These are phyloP conservation scores for Nasonia oneida DNA, from an alignment of 2,888 invertebrate genomes.

Conservation along the genomic window DNA sequence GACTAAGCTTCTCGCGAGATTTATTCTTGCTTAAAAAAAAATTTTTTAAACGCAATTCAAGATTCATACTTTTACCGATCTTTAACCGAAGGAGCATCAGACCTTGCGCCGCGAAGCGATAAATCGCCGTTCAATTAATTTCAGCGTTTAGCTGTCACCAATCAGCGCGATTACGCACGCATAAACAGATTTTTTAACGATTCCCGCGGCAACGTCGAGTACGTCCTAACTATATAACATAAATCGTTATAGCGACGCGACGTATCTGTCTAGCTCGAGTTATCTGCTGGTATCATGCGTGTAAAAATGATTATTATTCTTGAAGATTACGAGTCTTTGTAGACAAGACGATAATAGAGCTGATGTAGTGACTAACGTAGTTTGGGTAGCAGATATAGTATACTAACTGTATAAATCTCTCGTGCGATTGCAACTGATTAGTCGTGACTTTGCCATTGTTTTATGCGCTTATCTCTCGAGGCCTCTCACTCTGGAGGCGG, in stretches of 20 bases:
- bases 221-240: not conserved
- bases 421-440: slow-evolving; percentile 1
- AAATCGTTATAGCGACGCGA: not conserved
- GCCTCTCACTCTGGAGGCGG: not conserved
- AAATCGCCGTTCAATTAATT: not conserved
- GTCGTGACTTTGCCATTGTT: not conserved
- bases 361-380: not conserved
- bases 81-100: not conserved
- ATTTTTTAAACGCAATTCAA: too few relatives aligned
- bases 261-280: not conserved
- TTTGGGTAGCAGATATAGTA: not conserved
- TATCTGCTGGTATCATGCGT: not conserved
- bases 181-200: not conserved
- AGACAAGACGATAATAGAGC: not conserved
- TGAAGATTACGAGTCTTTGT: not conserved
- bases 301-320: too few relatives aligned
- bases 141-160: not conserved
- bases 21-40: too few relatives aligned
- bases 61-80: not conserved
- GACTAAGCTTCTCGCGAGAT: not conserved
- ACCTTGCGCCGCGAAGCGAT: not conserved
- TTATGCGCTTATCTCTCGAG: not conserved
- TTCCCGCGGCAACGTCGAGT: not conserved
- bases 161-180: not conserved
- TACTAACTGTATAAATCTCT: not conserved